Percentiles rank a stretch among this genome's conserved stretches.
Conservation (phyloP, 64 coral and sea anemone genomes). For the Hydrozoanthus tunicans region DNA sequence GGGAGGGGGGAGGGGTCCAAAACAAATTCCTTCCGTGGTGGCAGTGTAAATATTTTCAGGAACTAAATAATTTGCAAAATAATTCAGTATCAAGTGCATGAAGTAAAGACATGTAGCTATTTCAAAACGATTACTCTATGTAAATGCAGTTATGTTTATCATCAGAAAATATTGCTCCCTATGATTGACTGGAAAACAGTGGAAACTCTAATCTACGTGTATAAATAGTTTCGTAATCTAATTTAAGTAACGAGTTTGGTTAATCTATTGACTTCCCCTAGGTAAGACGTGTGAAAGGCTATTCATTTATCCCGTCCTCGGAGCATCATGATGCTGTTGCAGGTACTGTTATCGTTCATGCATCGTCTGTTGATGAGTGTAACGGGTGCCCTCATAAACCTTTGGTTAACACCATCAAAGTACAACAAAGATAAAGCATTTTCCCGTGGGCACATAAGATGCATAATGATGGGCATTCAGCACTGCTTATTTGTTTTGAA, state of each 20-base stretch:
- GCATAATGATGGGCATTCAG: neutral
- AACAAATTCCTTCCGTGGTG: no score
- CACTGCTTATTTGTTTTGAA: neutral
- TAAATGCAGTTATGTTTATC: no score
- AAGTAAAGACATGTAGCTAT: no score
- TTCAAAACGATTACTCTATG: no score
- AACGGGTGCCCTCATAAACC: neutral
- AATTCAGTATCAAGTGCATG: no score
- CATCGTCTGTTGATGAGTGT: neutral
- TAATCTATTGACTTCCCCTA: neutral
- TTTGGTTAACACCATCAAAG: neutral
- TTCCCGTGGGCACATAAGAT: neutral
- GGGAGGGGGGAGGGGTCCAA: no score
- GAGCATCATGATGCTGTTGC: neutral
- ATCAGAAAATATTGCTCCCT: no score
- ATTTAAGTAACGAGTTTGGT: neutral
- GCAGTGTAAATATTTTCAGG: no score
- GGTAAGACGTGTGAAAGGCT: neutral
- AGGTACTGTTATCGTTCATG: neutral
- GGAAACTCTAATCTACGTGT: neutral
- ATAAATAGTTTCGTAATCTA: neutral
- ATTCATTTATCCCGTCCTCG: neutral
- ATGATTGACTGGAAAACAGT: no score
- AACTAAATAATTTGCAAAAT: no score
- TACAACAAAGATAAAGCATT: neutral